These are phyloP conservation scores for Pseudopodoces humilis DNA, from an alignment of 2,113 vertebrate species.

Conservation along the genomic window DNA sequence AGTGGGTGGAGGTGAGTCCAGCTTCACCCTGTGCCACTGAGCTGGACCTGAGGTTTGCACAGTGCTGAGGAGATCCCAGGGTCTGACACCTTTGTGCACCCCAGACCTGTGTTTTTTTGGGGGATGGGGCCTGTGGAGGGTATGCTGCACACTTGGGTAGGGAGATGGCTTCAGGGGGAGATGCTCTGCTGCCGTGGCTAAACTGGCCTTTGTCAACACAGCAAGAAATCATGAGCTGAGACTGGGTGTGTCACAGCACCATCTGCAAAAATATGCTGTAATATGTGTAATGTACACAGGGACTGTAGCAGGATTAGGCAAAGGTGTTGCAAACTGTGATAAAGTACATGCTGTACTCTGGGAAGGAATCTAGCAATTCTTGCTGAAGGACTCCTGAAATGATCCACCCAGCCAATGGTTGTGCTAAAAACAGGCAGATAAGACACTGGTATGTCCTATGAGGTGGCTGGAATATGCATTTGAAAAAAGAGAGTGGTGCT, in stretches of 20 bases:
- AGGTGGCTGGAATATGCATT: background rate
- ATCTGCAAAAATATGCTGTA: background rate
- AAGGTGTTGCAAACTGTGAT: background rate
- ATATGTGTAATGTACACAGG: background rate
- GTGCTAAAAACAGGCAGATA: background rate
- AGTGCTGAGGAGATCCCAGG: background rate
- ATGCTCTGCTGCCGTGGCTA: background rate
- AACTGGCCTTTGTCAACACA: background rate
- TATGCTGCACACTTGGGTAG: accelerated
- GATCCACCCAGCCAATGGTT: background rate
- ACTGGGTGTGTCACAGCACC: background rate
- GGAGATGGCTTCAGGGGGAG: background rate
- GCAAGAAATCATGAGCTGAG: background rate
- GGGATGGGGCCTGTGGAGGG: background rate
- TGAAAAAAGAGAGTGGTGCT: background rate
- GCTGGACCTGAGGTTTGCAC: background rate
- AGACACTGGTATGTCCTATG: background rate
- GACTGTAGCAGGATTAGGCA: background rate
- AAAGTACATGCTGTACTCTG: background rate
- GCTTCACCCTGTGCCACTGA: background rate
- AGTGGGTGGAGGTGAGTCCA: background rate
- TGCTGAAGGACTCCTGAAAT: background rate
- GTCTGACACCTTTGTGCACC: background rate
- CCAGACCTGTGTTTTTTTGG: background rate
- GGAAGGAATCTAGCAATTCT: background rate